These are phyloP conservation scores for Vultur gryphus DNA, from an alignment of 2,797 vertebrate genomes.

Conservation along the genomic window DNA sequence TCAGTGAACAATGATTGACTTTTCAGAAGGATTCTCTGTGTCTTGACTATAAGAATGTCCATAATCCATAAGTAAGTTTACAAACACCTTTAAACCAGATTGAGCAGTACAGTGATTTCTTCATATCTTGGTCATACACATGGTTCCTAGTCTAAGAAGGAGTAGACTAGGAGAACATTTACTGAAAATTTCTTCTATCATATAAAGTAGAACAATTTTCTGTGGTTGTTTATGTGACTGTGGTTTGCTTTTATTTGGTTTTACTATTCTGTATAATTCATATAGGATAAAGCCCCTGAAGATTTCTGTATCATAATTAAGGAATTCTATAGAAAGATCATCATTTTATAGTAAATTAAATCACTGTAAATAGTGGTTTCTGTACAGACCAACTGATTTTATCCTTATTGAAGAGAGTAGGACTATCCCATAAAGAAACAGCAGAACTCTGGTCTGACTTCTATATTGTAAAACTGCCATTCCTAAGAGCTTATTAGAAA, in stretches of 20 bases:
- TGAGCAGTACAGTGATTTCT: not conserved
- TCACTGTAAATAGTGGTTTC: not conserved
- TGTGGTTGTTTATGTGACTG: not conserved
- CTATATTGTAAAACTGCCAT: not conserved
- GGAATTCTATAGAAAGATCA: not conserved
- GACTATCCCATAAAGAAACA: not conserved
- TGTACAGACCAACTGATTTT: not conserved
- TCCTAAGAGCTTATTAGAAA: not conserved
- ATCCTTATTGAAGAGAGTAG: not conserved
- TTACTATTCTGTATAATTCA: not conserved
- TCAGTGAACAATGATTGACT: not conserved
- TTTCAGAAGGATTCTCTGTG: not conserved
- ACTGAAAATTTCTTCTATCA: not conserved
- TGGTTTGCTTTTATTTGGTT: not conserved
- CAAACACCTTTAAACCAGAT: not conserved
- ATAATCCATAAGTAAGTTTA: not conserved
- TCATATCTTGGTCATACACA: rapidly evolving
- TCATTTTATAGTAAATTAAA: not conserved
- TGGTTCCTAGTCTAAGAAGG: not conserved
- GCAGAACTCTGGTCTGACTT: not conserved
- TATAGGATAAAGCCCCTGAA: not conserved
- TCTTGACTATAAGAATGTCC: not conserved
- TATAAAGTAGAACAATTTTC: not conserved
- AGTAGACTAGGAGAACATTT: not conserved
- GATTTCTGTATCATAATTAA: not conserved